Percentiles rank a stretch among this genome's conserved stretches.
Conservation (phyloP, 2,113 vertebrate species). For the Nannospalax galili region DNA sequence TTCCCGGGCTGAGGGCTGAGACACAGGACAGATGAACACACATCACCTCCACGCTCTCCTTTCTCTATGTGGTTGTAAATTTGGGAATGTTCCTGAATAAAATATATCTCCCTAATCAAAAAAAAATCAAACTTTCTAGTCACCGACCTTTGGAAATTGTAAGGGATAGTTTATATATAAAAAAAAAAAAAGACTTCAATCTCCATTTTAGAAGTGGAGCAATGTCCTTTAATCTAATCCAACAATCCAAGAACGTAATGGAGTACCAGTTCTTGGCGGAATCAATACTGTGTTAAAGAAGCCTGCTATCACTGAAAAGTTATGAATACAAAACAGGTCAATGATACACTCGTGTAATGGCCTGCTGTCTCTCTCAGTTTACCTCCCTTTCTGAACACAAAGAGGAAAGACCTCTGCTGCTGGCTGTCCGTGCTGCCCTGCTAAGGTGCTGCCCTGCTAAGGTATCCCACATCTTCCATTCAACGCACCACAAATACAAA, state of each 20-base stretch:
- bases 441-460: neutral
- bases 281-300: conserved; percentile 81
- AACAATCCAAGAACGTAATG: conserved; percentile 58
- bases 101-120: neutral
- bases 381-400: conserved; percentile 51
- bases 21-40: neutral
- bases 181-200: conserved; percentile 61
- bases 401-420: neutral
- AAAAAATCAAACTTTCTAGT: conserved; percentile 37
- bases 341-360: conserved; percentile 46
- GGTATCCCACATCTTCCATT: conserved; percentile 11
- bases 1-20: neutral
- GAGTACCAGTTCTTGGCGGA: conserved; percentile 71
- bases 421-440: neutral
- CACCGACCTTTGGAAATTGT: conserved; percentile 54
- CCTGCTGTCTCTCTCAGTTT: conserved; percentile 60
- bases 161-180: conserved; percentile 59
- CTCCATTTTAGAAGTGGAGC: conserved; percentile 57
- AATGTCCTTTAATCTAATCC: conserved; percentile 74
- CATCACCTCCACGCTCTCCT: too few species aligned
- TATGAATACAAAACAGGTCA: conserved; percentile 76
- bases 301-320: conserved; percentile 73
- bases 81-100: neutral
- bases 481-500: conserved; percentile 28
- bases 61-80: neutral